Conservation (phyloP, 2,113 vertebrate species). For the Epinephelus fuscoguttatus region DNA sequence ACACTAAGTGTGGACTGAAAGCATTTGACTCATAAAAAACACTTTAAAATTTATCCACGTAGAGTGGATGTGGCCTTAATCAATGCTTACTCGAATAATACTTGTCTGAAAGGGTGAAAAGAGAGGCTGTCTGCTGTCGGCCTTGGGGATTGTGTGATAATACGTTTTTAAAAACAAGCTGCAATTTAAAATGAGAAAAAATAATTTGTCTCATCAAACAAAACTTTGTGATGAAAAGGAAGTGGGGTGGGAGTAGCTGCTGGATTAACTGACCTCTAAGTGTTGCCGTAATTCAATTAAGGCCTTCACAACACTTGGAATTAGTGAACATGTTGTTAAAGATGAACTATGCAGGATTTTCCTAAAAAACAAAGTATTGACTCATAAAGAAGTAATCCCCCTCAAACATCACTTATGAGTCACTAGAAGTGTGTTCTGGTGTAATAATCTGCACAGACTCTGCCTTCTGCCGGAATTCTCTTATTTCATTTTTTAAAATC, state of each 20-base stretch:
- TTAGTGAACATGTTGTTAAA: too few relatives aligned
- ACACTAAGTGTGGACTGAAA: background rate
- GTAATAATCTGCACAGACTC: too few relatives aligned
- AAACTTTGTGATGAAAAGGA: slow-evolving; percentile 3
- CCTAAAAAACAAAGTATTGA: too few relatives aligned
- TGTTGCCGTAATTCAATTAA: background rate
- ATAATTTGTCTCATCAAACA: slow-evolving; percentile 8
- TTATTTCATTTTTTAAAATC: too few relatives aligned
- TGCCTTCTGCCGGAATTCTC: too few relatives aligned
- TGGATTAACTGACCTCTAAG: background rate
- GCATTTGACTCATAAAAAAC: background rate
- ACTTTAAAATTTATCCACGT: background rate
- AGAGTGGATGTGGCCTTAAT: background rate
- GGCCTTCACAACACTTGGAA: background rate
- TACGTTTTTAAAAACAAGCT: background rate
- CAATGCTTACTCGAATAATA: background rate
- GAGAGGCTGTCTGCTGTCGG: background rate
- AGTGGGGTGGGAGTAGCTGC: background rate
- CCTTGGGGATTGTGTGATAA: background rate
- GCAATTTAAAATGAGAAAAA: background rate
- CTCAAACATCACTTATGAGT: too few relatives aligned
- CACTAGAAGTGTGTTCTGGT: too few relatives aligned
- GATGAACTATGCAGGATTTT: too few relatives aligned
- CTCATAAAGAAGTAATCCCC: too few relatives aligned
- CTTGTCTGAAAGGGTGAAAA: background rate